phyloP scores from a whole-genome alignment of 2,797 vertebrate species.

The Amniataba percoides region DNA sequence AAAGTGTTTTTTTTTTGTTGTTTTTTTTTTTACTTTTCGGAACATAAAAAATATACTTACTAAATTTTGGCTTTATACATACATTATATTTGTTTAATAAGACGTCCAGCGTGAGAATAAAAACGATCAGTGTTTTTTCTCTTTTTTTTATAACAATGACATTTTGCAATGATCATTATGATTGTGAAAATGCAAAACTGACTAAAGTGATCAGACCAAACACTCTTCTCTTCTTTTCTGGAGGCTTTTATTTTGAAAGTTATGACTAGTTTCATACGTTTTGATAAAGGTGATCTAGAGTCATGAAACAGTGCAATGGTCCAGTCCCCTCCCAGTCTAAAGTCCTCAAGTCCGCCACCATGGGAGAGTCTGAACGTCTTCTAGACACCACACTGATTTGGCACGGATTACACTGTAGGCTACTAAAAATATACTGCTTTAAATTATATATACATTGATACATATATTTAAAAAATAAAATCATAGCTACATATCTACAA shows the following conservation, averaged over 20 bases:
- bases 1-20: too few species aligned
- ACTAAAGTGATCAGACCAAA: background rate
- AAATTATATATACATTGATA: background rate
- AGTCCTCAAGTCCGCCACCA: slow-evolving; percentile 31
- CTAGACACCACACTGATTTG: background rate
- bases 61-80: background rate
- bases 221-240: background rate
- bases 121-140: background rate
- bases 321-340: background rate
- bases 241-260: slow-evolving; percentile 13
- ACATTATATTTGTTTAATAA: background rate
- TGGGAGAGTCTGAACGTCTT: background rate
- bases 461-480: background rate
- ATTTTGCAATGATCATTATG: background rate
- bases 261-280: background rate
- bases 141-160: background rate
- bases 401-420: background rate
- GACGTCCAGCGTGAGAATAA: background rate
- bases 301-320: background rate
- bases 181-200: background rate
- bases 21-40: too few species aligned
- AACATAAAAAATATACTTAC: background rate
- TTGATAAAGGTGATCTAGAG: slow-evolving; percentile 5
- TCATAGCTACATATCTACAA: background rate
- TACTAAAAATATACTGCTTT: background rate